Evolutionary conservation across 2,113 vertebrate genomes (phyloP).

Genomic region (Chascanopsetta lugubris): DNA sequence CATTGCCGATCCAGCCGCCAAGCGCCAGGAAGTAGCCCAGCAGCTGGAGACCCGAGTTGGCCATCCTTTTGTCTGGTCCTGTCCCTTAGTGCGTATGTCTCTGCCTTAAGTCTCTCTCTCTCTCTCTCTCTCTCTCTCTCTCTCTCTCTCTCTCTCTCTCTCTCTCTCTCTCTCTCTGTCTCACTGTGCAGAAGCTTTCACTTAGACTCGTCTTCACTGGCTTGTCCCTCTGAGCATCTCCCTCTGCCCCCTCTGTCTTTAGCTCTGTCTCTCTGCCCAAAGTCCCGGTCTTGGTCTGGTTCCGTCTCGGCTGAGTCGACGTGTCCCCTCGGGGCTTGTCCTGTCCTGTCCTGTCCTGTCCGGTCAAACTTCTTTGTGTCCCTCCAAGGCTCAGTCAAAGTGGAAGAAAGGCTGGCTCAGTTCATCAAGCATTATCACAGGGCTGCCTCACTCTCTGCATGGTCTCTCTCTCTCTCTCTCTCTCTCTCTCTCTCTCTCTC

Average conservation of each 20-base stretch:
- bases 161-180: neutral
- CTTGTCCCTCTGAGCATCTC: conserved; percentile 65
- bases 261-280: conserved; percentile 24
- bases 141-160: neutral
- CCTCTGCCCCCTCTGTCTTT: conserved; percentile 27
- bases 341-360: conserved; percentile 1
- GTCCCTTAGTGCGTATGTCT: conserved; percentile 10
- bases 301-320: conserved; percentile 20
- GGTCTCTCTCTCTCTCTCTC: conserved; percentile 55
- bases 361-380: conserved; percentile 33
- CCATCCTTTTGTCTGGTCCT: conserved; percentile 78
- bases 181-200: neutral
- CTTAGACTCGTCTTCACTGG: conserved; percentile 46
- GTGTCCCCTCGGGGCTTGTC: conserved; percentile 18
- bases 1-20: too few relatives aligned
- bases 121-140: neutral
- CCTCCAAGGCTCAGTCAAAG: conserved; percentile 29
- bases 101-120: neutral
- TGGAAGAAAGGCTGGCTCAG: conserved; percentile 37
- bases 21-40: too few relatives aligned
- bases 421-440: conserved; percentile 53
- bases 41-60: conserved; percentile 87
- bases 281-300: conserved; percentile 22
- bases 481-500: conserved; percentile 37
- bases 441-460: conserved; percentile 67